Base-by-base conservation (phyloP, 2,888 invertebrate genomes). In the Xanthorhoe designata region DNA sequence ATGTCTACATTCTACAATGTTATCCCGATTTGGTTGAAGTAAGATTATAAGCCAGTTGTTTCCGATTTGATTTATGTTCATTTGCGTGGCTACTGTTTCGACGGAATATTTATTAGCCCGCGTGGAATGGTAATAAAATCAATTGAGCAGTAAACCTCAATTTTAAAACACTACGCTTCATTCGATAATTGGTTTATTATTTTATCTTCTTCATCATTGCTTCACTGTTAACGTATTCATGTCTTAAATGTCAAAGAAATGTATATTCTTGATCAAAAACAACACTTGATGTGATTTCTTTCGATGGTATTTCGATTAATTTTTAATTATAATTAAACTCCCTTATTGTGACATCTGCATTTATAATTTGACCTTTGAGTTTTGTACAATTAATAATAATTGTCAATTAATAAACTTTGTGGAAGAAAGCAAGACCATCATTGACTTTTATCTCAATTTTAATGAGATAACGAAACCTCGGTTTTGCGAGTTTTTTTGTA, bases 101-200 rank as follows among this genome's bases (percentile, higher is more conserved):
- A 71, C 71, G 73, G 72, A 69, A 68, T 71, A 81, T 81, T 75
- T 78, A 79, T 78, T 68, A 73, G 68, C 71, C 72, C 73, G 24
- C 24, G 70, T 67, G 75, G 70, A 75, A 74, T 68, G 75, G 66
- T 65, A 71, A 77, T 82, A 78, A 81, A 82, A 71, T 70, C 75
- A 76, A 81, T 80, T 74, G 74, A 17, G 71, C 57, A 50, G 75
- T 80, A 81, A 77, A 80, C 61, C 68, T 68, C 67, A 66, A 71
- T 73, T 71, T 78, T 78, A 75, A 76, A 72, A 32, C 32, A 71
- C 35, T 66, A 70, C 60, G 72, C 72, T 78, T 70, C 64, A 70
- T 73, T 69, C 66, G 66, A 62, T 80, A 74, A 78, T 78, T 67
- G 74, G 61, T 71, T 65, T 67, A 66, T 75, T 70, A 68, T 55